Base-by-base conservation (phyloP, 92 coral and sea anemone genomes). In the Heteractis magnifica region DNA sequence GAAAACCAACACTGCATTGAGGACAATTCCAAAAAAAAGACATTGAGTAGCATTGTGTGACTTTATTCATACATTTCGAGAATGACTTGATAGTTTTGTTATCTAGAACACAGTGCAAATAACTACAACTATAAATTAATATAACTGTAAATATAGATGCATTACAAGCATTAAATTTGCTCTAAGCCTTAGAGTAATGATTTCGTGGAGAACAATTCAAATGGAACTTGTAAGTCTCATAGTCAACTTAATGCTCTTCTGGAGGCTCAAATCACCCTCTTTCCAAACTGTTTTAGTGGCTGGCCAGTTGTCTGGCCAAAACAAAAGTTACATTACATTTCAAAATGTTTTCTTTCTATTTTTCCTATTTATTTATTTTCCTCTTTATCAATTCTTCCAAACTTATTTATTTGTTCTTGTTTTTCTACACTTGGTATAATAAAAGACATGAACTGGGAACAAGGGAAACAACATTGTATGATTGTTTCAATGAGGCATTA, bases 391-490 rank as follows among this genome's bases (percentile, higher is more conserved):
- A 7, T 53, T 6, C 8, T 53, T 53, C 56, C 56, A 53, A 60
- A 60, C 20, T 12, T 60, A 60, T 60, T 4, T 60, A 60, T 60
- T 60, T 60, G 68, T 60, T 60, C 68, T 11, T 60, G 68, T 60
- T 60, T 60, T 60, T 16, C 10, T 16, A 60, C 68, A 60, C 68
- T 60, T 60, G 19, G 68, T 60, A 18, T 10, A 60, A 18, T 60
- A 60, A 60, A 60, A 11, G 68, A 60, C 14, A 60, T 60, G 68
- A 60, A 60, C 68, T 60, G 68, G 68, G 68, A 60, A 60, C 68
- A 60, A 11, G 68, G 68, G 19, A 60, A 60, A 15, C 6, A 5
- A 11, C 20, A 60, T 60, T 60, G 15, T 53, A 1, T 53, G 2
- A 60, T 60, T 60, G 68, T 15, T 60, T 60, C 0, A 60, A 60